phyloP scores from a whole-genome alignment of 2,888 invertebrate genomes.

The Nowickia ferox region DNA sequence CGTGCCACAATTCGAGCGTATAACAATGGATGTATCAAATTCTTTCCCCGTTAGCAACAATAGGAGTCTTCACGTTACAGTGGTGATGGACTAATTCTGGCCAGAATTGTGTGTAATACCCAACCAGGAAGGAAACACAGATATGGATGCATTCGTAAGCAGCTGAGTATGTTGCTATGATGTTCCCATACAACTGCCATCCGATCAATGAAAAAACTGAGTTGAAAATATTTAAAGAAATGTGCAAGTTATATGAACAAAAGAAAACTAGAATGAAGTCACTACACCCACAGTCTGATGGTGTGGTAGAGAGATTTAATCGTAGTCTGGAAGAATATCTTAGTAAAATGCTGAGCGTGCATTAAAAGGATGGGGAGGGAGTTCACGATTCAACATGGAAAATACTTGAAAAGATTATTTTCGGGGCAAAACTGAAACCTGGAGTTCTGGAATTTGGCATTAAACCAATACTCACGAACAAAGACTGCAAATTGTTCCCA shows the following conservation, averaged over 20 bases:
- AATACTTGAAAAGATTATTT: background rate
- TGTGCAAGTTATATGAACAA: background rate
- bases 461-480: background rate
- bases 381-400: background rate
- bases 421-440: background rate
- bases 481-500: too few relatives aligned
- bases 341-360: background rate
- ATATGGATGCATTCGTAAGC: background rate
- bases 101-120: background rate
- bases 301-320: background rate
- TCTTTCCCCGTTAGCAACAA: background rate
- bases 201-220: background rate
- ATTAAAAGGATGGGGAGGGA: background rate
- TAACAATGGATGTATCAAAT: background rate
- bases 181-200: background rate
- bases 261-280: background rate
- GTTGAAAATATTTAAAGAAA: background rate
- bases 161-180: background rate
- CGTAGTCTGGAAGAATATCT: background rate
- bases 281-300: constrained; percentile 1
- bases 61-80: background rate
- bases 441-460: background rate
- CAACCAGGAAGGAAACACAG: background rate
- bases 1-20: background rate
- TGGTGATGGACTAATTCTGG: background rate